phyloP scores from a whole-genome alignment of 2,113 vertebrate species.

The Hucho hucho region DNA sequence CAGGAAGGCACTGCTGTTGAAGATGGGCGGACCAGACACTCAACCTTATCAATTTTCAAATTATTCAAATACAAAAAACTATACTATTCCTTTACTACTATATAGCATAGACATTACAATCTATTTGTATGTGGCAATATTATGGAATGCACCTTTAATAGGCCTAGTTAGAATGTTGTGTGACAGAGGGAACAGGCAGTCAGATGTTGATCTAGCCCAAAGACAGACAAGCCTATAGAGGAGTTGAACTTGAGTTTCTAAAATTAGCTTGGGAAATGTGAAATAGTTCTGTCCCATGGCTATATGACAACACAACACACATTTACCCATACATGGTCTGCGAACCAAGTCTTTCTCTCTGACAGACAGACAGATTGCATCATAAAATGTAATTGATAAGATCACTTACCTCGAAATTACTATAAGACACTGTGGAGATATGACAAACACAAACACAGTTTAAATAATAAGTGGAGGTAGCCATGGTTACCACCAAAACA shows the following conservation, averaged over 20 bases:
- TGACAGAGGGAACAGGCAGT: too few species aligned
- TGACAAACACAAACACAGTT: conserved; percentile 9
- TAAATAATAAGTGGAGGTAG: conserved; percentile 24
- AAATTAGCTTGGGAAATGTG: not conserved
- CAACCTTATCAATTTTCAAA: too few species aligned
- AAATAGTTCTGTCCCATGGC: not conserved
- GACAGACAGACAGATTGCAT: not conserved
- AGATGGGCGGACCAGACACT: too few species aligned
- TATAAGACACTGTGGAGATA: not conserved
- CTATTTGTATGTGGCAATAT: too few species aligned
- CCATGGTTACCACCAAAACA: not conserved
- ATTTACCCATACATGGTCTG: conserved; percentile 7
- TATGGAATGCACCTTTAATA: too few species aligned
- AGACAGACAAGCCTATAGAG: not conserved
- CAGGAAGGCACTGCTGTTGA: too few species aligned
- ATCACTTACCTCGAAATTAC: not conserved
- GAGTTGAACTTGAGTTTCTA: not conserved
- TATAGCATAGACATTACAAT: too few species aligned
- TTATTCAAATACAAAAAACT: too few species aligned
- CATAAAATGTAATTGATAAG: not conserved
- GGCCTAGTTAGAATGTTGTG: too few species aligned
- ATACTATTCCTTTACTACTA: too few species aligned
- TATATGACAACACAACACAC: conserved; percentile 1
- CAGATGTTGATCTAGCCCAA: too few species aligned
- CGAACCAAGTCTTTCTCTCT: conserved; percentile 11